Base-by-base conservation (phyloP, 2,113 vertebrate species). In the Rhinogobius similis region DNA sequence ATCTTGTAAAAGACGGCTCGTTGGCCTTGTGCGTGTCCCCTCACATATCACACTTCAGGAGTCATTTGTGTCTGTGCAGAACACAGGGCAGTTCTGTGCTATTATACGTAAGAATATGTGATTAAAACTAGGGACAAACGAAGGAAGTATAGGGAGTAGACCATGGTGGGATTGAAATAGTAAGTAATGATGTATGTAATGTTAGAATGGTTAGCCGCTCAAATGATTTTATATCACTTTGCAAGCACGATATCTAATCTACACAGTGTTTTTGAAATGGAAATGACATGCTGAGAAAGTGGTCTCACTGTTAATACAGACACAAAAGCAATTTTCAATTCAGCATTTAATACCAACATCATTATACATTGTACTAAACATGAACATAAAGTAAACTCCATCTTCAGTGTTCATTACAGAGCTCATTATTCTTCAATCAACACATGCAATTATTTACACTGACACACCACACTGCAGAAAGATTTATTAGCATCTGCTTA, bases 41-140 rank as follows among this genome's bases (percentile, higher is more conserved):
- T 18, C 70, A 68, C 29, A 66, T 32, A 44, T 83, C 75, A 72
- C 69, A 39, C 66, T 69, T 80, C 73, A 72, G 21, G 65, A 82
- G 56, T 59, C 52, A 86, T 84, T 81, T 82, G 58, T 61, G 53
- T 76, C 36, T 27, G 16, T 14, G 21, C 36, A 11, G 36, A 12
- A 43, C 12, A 43, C 29, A 61, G 10, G 56, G 29, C 46, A n/a
- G 58, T 18, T 32, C 16, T n/a, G 29, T 29, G 29, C 9, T 50
- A 27, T 58, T 56, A 3, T 16, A 58, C 1, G 10, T 55, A 14
- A 26, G 26, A 32, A 16, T n/a, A n/a, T 20, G 16, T 32, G 27
- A 10, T 32, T 32, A 32, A 55, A 2, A 32, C 2, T 6, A 6
- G 29, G n/a, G n/a, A n/a, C n/a, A n/a, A 36, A 36, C 32, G 9